A percentile compares a stretch with the other conserved stretches of the same genome.
Conservation (phyloP, 2,888 invertebrate species). For the Drosophila phalerata region DNA sequence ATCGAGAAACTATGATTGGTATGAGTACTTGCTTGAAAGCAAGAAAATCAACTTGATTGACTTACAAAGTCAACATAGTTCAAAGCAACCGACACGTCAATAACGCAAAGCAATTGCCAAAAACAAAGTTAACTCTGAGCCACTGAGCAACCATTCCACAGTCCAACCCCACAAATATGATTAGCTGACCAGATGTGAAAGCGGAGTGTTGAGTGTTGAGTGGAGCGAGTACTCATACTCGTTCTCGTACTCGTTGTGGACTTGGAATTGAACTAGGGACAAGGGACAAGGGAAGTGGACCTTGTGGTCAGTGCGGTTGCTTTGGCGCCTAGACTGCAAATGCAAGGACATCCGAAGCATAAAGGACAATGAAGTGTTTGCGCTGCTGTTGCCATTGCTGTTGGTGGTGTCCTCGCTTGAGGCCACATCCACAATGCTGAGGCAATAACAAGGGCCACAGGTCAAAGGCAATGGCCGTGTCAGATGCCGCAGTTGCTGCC, state of each 20-base stretch:
- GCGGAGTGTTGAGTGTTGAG: neutral
- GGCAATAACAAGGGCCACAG: conserved; percentile 8
- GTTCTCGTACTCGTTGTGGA: no score
- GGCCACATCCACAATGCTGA: conserved; percentile 3
- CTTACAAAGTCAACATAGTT: conserved; percentile 3
- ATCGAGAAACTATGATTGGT: neutral
- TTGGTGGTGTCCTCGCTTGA: conserved; percentile 26
- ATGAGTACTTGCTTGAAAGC: neutral
- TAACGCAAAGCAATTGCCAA: conserved; percentile 9
- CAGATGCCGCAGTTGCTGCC: conserved; percentile 23
- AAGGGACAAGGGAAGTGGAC: conserved; percentile 3
- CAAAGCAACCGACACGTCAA: conserved; percentile 15
- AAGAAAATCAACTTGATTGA: conserved; percentile 10
- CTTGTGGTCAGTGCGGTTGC: conserved; percentile 35
- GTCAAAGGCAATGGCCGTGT: conserved; percentile 44
- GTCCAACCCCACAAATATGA: conserved; percentile 16
- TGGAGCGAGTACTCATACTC: neutral
- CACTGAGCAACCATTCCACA: neutral
- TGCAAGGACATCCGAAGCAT: conserved; percentile 10
- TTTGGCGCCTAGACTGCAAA: conserved; percentile 17
- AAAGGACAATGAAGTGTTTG: conserved; percentile 30
- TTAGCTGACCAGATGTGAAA: conserved; percentile 6
- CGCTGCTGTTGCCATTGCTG: conserved; percentile 3
- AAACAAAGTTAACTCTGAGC: conserved; percentile 2
- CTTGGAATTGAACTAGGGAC: neutral